Evolutionary conservation across 2,888 invertebrate species (phyloP).

Genomic region (Lacanobia oleracea): DNA sequence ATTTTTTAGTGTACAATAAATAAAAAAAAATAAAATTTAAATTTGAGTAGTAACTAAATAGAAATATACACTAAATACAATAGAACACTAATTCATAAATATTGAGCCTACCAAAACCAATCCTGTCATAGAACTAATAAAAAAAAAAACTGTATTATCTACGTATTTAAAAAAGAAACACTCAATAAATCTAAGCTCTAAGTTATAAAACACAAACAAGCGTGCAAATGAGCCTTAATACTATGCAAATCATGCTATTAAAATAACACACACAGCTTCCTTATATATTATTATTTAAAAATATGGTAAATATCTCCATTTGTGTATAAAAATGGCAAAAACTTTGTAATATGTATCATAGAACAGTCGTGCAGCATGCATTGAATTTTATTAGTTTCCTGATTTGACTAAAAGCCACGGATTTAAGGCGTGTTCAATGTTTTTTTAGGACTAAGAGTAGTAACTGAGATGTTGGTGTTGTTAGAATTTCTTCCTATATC

Average conservation of each 20-base stretch:
- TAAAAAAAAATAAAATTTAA: too few relatives aligned
- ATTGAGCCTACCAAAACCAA: not conserved
- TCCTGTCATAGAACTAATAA: conserved; percentile 4
- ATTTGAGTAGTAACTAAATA: too few relatives aligned
- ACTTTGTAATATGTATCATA: conserved; percentile 42
- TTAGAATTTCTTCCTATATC: too few relatives aligned
- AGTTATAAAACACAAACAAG: conserved; percentile 25
- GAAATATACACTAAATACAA: too few relatives aligned
- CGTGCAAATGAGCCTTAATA: conserved; percentile 46
- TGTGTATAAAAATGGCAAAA: conserved; percentile 50
- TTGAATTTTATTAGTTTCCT: conserved; percentile 53
- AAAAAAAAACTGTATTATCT: too few relatives aligned
- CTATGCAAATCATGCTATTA: conserved; percentile 54
- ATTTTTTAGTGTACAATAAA: too few relatives aligned
- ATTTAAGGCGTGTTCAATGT: not conserved
- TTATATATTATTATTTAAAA: conserved; percentile 51
- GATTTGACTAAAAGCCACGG: conserved; percentile 36
- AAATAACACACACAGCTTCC: conserved; percentile 54
- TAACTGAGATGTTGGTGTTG: too few relatives aligned
- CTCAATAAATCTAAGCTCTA: conserved; percentile 12
- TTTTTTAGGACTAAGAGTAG: too few relatives aligned
- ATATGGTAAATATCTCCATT: conserved; percentile 53
- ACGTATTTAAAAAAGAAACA: conserved; percentile 6
- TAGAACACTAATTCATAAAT: not conserved
- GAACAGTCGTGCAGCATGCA: conserved; percentile 44